Base-by-base conservation (phyloP, 2,113 vertebrate genomes). In the Microcebus jonahi region DNA sequence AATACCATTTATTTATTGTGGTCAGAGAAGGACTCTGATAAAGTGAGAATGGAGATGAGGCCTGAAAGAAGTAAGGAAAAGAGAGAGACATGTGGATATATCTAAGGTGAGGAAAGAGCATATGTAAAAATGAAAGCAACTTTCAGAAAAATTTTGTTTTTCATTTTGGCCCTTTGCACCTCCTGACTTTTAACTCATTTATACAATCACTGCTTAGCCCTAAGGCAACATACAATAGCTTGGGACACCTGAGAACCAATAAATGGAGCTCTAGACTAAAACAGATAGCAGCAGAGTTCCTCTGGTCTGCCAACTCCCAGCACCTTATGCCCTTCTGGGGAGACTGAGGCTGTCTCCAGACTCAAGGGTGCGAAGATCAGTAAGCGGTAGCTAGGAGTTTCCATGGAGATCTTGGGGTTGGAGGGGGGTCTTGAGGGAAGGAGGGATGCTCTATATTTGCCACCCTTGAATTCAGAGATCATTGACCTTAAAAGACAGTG, bases 81-180 rank as follows among this genome's bases (percentile, higher is more conserved):
- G 59, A 83, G 39, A 36, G 53, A 83, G 39, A 36, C 23, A 1
- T 15, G 11, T 27, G 42, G 31, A 10, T 10, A 10, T 10, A 15
- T 34, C 34, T 61, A 59, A 57, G 12, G 29, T 45, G 4, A 73
- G 20, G 34, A 88, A 55, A 86, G 77, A 21, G 11, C 31, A 59
- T 75, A 23, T 34, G 50, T 65, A 75, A 67, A 96, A 55, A 93
- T 42, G 25, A 42, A 79, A 71, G 31, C 6, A 57, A 18, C 57
- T 86, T 92, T 90, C 45, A 83, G 75, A 87, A 93, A 92, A 81
- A 53, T 21, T 45, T 87, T 76, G 29, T n/a, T 89, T 94, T 87
- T 50, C 36, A 8, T 55, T 53, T 25, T 55, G 59, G 18, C 34
- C 50, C 9, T 92, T 90, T 34, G 71, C 57, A 59, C 27, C 4